Conservation (phyloP, 2,113 vertebrate species). For the Zosterops hypoxanthus region DNA sequence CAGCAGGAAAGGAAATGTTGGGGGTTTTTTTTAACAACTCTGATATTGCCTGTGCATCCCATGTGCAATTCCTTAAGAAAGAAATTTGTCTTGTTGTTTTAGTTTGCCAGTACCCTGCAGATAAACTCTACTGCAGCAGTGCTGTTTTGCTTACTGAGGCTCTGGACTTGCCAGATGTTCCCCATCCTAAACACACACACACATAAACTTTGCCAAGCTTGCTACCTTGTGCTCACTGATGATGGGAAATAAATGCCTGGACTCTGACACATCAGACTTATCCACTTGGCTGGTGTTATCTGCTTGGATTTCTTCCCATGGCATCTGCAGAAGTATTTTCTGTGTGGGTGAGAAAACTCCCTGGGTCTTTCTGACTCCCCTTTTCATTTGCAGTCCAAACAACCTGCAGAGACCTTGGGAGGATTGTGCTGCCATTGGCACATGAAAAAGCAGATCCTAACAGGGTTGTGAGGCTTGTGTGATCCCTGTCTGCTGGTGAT, state of each 20-base stretch:
- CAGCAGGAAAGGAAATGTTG: not conserved
- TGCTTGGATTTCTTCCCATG: not conserved
- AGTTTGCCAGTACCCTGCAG: not conserved
- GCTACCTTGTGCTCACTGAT: not conserved
- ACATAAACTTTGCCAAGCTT: not conserved
- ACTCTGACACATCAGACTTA: not conserved
- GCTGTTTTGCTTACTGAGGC: not conserved
- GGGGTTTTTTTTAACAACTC: not conserved
- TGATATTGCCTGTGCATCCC: not conserved
- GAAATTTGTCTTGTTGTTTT: not conserved
- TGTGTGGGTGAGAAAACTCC: not conserved
- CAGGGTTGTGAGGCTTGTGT: not conserved
- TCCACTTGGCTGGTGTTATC: not conserved
- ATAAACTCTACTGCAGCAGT: not conserved
- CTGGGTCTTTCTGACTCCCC: not conserved
- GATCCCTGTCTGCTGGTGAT: not conserved
- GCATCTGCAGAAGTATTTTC: not conserved
- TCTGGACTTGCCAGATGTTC: not conserved
- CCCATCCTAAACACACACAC: not conserved
- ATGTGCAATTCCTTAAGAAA: not conserved
- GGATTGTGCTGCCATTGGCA: not conserved
- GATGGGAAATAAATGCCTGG: not conserved
- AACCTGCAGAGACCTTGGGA: not conserved
- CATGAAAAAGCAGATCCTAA: not conserved
- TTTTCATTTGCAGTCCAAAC: not conserved